A percentile compares a stretch with the other conserved stretches of the same genome.
phyloP scores from a whole-genome alignment of 2,113 vertebrate species.

The Mesitornis unicolor region DNA sequence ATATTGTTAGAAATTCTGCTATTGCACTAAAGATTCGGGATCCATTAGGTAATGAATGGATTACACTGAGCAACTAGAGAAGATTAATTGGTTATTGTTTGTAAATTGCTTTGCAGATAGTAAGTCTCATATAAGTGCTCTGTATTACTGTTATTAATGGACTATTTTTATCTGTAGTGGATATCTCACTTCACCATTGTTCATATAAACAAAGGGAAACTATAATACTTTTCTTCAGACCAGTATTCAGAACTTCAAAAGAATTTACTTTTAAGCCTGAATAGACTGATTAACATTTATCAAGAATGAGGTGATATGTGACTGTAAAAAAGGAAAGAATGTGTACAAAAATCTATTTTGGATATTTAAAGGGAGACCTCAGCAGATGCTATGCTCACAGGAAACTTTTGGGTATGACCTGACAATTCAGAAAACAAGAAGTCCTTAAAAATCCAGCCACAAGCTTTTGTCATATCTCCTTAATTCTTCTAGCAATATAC shows the following conservation, averaged over 20 bases:
- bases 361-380: not conserved
- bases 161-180: conserved; percentile 3
- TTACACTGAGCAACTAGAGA: not conserved
- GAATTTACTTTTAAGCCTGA: not conserved
- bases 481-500: not conserved
- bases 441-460: not conserved
- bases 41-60: conserved; percentile 34
- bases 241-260: conserved; percentile 9
- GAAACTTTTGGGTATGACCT: not conserved
- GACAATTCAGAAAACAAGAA: not conserved
- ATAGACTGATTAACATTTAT: not conserved
- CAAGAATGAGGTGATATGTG: not conserved
- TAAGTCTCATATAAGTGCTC: not conserved
- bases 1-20: not conserved
- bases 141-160: conserved; percentile 37
- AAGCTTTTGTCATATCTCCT: not conserved
- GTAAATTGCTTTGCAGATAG: conserved; percentile 30
- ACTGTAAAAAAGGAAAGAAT: not conserved
- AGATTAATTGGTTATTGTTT: conserved; percentile 48
- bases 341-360: not conserved
- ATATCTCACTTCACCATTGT: not conserved
- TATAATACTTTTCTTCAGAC: not conserved
- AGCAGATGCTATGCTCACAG: not conserved
- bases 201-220: not conserved
- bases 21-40: not conserved